Base-by-base conservation (phyloP, 2,888 invertebrate species). In the Lucinisca nassula region DNA sequence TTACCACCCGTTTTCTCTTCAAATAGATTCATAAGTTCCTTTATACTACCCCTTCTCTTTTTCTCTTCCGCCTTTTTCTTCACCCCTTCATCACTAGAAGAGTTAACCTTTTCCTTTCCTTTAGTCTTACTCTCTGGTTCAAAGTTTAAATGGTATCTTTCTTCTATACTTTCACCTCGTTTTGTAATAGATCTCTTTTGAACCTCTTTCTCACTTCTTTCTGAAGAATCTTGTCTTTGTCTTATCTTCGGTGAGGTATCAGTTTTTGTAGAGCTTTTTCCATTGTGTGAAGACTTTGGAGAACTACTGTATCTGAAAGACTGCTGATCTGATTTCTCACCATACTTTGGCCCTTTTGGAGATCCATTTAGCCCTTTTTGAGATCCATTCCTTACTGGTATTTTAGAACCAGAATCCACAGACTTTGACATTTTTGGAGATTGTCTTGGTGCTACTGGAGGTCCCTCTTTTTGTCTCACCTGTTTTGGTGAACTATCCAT, bases 31-130 rank as follows among this genome's bases (percentile, higher is more conserved):
- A 91, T 90, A 38, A 95, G 83, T 85, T 95, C 95, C 81, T 94
- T 95, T 78, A 95, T 95, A 90, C 95, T 95, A n/a, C 94, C 94
- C 72, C 93, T 87, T 10, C 94, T 89, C 85, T 94, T 93, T 70
- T 92, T 90, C 73, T 91, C 88, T 37, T 91, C 85, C 27, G 83
- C 86, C 24, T 85, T 79, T 35, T 77, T 51, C 14, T 40, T 38
- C 49, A 21, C 32, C 67, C 32, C 35, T 37, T 35, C 61, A 30
- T 61, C 49, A 76, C 27, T n/a, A n/a, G n/a, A 45, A 27, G 24
- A 24, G 4, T 24, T 10, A 8, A n/a, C 24, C 14, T 27, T 58
- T 27, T 58, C 58, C 12, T n/a, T 58, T 2, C 35, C 67, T 21
- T 67, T 75, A 49, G 70, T 32, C 32, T 75, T 51, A 83, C 30